Base-by-base conservation (phyloP, 2,888 invertebrate genomes). In the Temnothorax ravouxi region DNA sequence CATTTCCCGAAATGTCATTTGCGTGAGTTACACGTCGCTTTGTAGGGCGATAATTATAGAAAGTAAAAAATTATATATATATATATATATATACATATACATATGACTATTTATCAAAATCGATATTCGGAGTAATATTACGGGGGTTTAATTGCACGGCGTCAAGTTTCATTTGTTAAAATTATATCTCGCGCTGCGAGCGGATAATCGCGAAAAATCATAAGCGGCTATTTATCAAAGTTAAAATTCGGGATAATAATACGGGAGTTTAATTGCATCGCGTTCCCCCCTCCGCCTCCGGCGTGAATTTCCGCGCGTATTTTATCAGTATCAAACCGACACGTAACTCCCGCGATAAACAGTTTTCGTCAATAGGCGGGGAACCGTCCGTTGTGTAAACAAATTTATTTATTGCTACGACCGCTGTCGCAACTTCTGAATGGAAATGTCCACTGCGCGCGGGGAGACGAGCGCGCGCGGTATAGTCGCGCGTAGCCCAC, bases 371-470 rank as follows among this genome's bases (percentile, higher is more conserved):
- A 69, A 79, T 62, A 34, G 0, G 34, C 34, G 59, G 4, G 56
- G 15, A 13, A 8, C 1, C 25, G 69, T 67, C 59, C 34, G 38
- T 87, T 88, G 83, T 81, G 84, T 85, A 86, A 86, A 89, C 86
- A 85, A 88, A 90, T 91, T 89, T 88, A 91, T 91, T 90, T 87
- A 88, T 88, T 86, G 85, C 82, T 84, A 87, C 61, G 81, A 69
- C 67, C 79, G 79, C 79, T 25, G 71, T 71, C 38, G 71, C 69
- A 80, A 80, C 79, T 80, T 61, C 47, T 80, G 69, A 80, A 80
- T 80, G 79, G 59, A 80, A 80, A 67, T 71, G 79, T 71, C 71
- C 59, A 71, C 71, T 29, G 29, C 25, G 47, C 69, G 69, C 56
- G 72, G 34, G 47, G 21, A 61, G 61, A 62, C 38, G 62, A 21